Base-by-base conservation (phyloP, 2,797 vertebrate species). In the Diplodus puntazzo region DNA sequence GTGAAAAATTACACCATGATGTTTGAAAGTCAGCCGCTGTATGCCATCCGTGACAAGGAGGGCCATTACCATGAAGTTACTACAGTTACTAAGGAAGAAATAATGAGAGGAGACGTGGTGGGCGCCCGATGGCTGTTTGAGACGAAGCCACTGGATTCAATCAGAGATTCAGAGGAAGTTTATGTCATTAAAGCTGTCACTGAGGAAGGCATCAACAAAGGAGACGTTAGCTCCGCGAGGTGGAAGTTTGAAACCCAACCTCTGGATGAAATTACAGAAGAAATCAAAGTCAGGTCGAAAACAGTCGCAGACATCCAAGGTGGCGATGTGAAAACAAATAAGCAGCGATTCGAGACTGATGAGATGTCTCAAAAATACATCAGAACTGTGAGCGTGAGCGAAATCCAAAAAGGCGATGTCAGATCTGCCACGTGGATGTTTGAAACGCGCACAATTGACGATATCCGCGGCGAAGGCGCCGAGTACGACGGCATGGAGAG, bases 111-210 rank as follows among this genome's bases (percentile, higher is more conserved):
- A 78, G 97, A 99, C 81, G 97, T 99, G 39, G 94, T 97, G 61
- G 97, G 97, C 48, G 97, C 97, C 39, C 95, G 97, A 18, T 99
- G 97, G 97, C 85, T 97, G 64, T 99, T 99, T 92, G 97, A 98
- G 93, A 99, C 97, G 30, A 98, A 97, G 81, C 97, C 97, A 10
- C 86, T 99, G 74, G 97, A 97, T 85, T 96, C 96, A 43, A 97
- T 98, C 77, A 95, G 94, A 82, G 92, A 97, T 77, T 95, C 96
- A 20, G 95, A 98, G 88, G 95, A 96, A 59, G 96, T 99, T 11
- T 98, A 98, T 66, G 80, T 98, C 23, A 98, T 99, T 84, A 97
- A 97, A 93, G 94, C 97, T 25, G 97, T 99, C 69, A 99, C 97
- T 1, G 96, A 99, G 81, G 97, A 99, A 92, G 97, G 96, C 57